Conservation (phyloP, 2,113 vertebrate species). For the Nothobranchius kuhntae region DNA sequence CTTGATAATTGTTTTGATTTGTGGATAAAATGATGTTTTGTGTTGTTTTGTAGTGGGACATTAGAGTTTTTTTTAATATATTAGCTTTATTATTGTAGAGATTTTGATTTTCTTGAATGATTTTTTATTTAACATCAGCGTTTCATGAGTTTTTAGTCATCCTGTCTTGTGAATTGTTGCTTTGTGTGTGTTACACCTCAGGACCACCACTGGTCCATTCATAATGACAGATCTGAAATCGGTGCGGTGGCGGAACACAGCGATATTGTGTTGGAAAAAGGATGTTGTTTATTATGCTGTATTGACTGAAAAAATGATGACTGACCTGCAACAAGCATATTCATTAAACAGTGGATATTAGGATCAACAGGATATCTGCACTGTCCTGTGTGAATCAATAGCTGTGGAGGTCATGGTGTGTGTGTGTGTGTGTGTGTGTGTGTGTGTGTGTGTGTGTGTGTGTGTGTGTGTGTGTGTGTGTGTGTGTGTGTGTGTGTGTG, state of each 20-base stretch:
- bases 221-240: constrained; percentile 10
- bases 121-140: not conserved
- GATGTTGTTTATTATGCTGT: constrained; percentile 12
- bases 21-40: too few relatives aligned
- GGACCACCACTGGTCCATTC: too few relatives aligned
- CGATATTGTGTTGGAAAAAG: not conserved
- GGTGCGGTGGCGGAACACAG: not conserved
- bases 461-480: too few relatives aligned
- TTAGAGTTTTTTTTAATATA: not conserved
- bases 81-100: not conserved
- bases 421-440: constrained; percentile 23
- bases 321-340: constrained; percentile 35
- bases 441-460: constrained; percentile 30
- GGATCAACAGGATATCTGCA: constrained; percentile 42
- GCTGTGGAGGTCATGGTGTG: constrained; percentile 56
- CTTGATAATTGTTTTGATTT: too few relatives aligned
- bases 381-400: constrained; percentile 44
- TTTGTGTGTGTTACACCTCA: not conserved
- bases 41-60: too few relatives aligned
- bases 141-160: not conserved
- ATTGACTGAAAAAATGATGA: constrained; percentile 34
- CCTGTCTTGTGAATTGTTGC: not conserved
- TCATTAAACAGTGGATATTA: constrained; percentile 39
- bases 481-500: too few relatives aligned
- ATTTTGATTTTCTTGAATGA: not conserved